A percentile compares a stretch with the other conserved stretches of the same genome.
Evolutionary conservation across 2,797 vertebrate species (phyloP).

Genomic region (Rachycentron canadum): DNA sequence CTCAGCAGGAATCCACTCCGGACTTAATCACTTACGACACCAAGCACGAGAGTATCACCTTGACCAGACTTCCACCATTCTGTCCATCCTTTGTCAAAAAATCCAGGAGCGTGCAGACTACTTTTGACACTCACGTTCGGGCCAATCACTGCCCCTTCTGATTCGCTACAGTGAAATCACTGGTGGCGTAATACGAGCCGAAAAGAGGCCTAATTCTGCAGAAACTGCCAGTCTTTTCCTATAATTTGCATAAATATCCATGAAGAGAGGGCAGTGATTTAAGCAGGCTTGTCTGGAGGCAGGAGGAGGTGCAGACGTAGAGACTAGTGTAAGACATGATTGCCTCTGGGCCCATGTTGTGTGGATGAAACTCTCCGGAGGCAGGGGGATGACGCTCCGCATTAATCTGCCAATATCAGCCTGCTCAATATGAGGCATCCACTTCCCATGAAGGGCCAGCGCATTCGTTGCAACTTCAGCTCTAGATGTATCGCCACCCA

Average conservation of each 20-base stretch:
- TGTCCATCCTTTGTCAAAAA: constrained; percentile 46
- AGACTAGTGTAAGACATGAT: constrained; percentile 71
- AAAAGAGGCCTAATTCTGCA: constrained; percentile 60
- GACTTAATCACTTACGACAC: constrained; percentile 56
- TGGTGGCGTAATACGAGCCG: constrained; percentile 30
- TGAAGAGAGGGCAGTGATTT: constrained; percentile 73
- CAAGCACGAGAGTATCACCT: constrained; percentile 50
- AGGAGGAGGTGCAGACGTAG: constrained; percentile 62
- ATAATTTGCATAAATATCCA: constrained; percentile 75
- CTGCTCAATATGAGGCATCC: constrained; percentile 58
- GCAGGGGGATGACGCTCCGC: constrained; percentile 48
- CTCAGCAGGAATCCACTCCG: constrained; percentile 49
- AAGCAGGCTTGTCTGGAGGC: constrained; percentile 69
- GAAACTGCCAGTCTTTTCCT: constrained; percentile 61
- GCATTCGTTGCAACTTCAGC: constrained; percentile 27
- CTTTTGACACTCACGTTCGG: constrained; percentile 27
- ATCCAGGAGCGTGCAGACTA: constrained; percentile 7
- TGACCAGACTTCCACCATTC: constrained; percentile 52
- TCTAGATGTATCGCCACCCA: constrained; percentile 2
- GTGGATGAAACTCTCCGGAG: constrained; percentile 63
- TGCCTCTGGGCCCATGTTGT: constrained; percentile 75
- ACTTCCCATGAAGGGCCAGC: constrained; percentile 56
- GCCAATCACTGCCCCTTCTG: constrained; percentile 42
- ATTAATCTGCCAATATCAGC: constrained; percentile 74
- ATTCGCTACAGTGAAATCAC: constrained; percentile 34